These are phyloP conservation scores for Tokudaia muenninki DNA, from an alignment of 2,797 vertebrate species.

Conservation along the genomic window DNA sequence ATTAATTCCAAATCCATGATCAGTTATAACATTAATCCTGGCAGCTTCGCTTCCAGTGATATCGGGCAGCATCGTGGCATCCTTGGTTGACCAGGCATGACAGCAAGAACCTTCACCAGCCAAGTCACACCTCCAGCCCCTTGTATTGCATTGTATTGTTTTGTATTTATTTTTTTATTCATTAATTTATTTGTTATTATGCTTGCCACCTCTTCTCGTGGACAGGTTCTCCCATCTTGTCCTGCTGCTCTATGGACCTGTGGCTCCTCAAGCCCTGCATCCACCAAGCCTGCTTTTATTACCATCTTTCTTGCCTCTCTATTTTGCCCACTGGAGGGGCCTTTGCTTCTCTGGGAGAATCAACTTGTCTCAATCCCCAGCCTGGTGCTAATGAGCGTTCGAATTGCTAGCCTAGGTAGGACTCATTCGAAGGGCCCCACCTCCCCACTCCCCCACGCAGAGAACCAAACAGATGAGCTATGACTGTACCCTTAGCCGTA, in stretches of 20 bases:
- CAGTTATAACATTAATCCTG: not conserved
- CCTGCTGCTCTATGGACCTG: not conserved
- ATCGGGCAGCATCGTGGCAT: too few relatives aligned
- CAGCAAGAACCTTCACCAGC: not conserved
- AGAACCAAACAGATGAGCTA: slow-evolving; percentile 72
- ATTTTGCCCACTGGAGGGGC: not conserved
- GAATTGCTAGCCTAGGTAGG: slow-evolving; percentile 64
- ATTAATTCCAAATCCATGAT: not conserved
- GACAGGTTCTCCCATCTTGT: not conserved
- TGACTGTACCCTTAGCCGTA: slow-evolving; percentile 71
- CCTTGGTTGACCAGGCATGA: not conserved
- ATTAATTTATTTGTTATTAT: not conserved
- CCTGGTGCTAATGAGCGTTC: slow-evolving; percentile 65
- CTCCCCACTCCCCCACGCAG: not conserved
- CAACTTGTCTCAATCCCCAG: slow-evolving; percentile 67
- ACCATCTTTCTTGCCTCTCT: slow-evolving; percentile 67
- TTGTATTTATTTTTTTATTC: not conserved
- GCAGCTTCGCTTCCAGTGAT: not conserved
- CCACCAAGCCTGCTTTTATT: not conserved
- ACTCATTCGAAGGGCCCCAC: not conserved
- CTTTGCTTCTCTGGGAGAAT: slow-evolving; percentile 68
- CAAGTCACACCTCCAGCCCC: not conserved
- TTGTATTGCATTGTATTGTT: not conserved
- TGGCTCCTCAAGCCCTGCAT: not conserved
- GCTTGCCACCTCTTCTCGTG: not conserved